Evolutionary conservation across 2,888 invertebrate species (phyloP).

Genomic region (Hypomecis punctinalis): DNA sequence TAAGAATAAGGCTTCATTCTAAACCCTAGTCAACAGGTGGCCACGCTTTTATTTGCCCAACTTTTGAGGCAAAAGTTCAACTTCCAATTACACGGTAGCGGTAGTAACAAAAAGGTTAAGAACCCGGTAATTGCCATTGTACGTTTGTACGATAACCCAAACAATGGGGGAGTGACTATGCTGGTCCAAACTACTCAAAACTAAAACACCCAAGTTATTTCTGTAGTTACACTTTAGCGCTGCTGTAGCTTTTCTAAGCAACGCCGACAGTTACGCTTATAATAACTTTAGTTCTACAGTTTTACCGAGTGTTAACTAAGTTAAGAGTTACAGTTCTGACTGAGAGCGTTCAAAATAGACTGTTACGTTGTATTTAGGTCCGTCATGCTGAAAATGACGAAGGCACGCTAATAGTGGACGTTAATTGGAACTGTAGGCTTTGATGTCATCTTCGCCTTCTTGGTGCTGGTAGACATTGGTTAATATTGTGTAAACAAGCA

Average conservation of each 20-base stretch:
- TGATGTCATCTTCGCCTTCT: constrained; percentile 8
- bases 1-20: background rate
- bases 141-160: constrained; percentile 25
- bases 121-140: constrained; percentile 26
- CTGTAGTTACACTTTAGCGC: background rate
- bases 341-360: constrained; percentile 17
- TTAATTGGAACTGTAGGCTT: constrained; percentile 13
- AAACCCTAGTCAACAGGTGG: constrained; percentile 19
- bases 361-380: constrained; percentile 16
- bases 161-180: constrained; percentile 27
- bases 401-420: constrained; percentile 17
- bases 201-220: background rate
- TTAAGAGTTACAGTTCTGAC: constrained; percentile 6
- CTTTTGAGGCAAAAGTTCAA: constrained; percentile 4
- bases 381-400: constrained; percentile 21
- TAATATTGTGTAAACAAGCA: background rate
- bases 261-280: background rate
- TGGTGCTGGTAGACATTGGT: background rate
- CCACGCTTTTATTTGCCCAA: constrained; percentile 1
- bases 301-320: background rate
- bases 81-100: background rate
- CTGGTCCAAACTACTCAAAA: constrained; percentile 5
- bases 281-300: background rate
- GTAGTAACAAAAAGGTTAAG: constrained; percentile 20
- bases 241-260: background rate